Base-by-base conservation (phyloP, 1,140 invertebrate species). In the Formica selysi region DNA sequence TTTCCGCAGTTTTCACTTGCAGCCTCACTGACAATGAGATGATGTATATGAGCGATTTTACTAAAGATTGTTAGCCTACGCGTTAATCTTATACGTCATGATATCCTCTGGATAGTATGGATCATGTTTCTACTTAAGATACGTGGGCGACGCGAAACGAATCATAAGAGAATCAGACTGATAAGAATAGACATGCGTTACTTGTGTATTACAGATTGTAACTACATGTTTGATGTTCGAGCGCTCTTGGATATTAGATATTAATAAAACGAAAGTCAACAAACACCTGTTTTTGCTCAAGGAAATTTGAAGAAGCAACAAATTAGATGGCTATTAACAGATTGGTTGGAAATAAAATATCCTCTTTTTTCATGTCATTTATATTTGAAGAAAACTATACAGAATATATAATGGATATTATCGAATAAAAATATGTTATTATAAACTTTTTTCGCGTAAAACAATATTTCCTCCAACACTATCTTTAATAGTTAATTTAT, bases 201-300 rank as follows among this genome's bases (percentile, higher is more conserved):
- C 22, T 57, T 80, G 13, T 70, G 26, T 68, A 54, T 68, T 48
- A 54, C 44, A n/a, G 26, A 13, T 67, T 79, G 26, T 80, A 80
- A 80, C 2, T 88, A 51, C n/a, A 65, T 88, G 73, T 88, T 87
- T 57, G 36, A 54, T 13, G 13, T 79, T 80, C n/a, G 16, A 78
- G 48, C 36, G 22, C 51, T 70, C 67, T 57, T 70, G 10, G 22
- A 41, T 16, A 26, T 57, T 80, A 80, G 48, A 80, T 70, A 68
- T 80, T 68, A 76, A 83, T 76, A 73, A 38, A 79, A n/a, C 26
- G 44, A n/a, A 41, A 86, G 36, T 87, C 44, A 86, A 51, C 19
- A 38, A 73, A 68, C 87, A 88, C 87, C 86, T 87, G 67, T 73
- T 36, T 54, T 87, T 87, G 86, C 87, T 88, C 86, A 89, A 88